Percentiles rank a stretch among this genome's conserved stretches.
phyloP scores from a whole-genome alignment of 2,888 invertebrate genomes.

The Folsomia candida region DNA sequence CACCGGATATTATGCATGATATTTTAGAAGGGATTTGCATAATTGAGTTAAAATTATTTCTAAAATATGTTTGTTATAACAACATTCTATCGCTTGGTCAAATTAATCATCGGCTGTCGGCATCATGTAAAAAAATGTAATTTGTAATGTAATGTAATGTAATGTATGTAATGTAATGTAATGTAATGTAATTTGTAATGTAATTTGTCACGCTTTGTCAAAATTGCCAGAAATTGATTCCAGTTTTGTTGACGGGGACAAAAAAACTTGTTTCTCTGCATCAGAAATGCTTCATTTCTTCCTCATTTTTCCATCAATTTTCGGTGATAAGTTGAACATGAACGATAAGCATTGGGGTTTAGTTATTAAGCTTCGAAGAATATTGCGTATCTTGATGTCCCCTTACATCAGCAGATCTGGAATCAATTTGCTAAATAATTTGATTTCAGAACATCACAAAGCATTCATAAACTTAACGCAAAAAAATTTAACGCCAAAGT shows the following conservation, averaged over 20 bases:
- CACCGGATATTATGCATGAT: conserved; percentile 10
- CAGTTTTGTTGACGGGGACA: background rate
- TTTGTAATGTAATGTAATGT: too few species aligned
- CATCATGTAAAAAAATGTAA: too few species aligned
- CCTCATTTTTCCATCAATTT: background rate
- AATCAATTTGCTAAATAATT: background rate
- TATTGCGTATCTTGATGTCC: background rate
- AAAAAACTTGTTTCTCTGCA: background rate
- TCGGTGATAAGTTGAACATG: too few species aligned
- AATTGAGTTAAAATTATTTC: background rate
- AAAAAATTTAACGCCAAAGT: too few species aligned
- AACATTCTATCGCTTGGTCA: background rate
- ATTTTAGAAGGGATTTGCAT: conserved; percentile 11
- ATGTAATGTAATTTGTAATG: too few species aligned
- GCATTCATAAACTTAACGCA: background rate
- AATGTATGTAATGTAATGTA: too few species aligned
- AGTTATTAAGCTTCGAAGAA: background rate
- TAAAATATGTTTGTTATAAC: background rate
- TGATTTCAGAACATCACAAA: background rate
- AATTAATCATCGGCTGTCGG: background rate
- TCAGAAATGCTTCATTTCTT: background rate
- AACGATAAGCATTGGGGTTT: background rate
- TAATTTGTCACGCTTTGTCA: too few species aligned
- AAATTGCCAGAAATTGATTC: too few species aligned
- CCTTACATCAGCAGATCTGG: background rate